Conservation (phyloP, 1,140 invertebrate species). For the Microvelia longipes region DNA sequence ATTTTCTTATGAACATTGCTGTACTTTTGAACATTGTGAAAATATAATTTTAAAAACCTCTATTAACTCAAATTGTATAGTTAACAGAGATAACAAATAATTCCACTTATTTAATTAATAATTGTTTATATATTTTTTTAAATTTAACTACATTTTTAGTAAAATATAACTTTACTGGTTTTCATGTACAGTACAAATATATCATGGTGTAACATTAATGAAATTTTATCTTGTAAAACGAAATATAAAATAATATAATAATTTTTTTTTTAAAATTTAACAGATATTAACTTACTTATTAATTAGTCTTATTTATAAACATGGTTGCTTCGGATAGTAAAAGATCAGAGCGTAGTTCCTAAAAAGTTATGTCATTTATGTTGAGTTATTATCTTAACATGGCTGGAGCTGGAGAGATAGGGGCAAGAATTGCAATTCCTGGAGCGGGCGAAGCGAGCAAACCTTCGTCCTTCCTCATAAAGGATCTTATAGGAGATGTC, state of each 20-base stretch:
- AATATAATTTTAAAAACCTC: not conserved
- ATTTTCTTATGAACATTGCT: not conserved
- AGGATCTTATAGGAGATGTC: slow-evolving; percentile 17
- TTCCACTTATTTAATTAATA: not conserved
- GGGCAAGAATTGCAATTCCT: no score
- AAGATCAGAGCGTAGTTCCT: no score
- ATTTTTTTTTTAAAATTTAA: not conserved
- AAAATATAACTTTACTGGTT: no score
- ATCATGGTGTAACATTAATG: no score
- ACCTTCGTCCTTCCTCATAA: slow-evolving; percentile 18
- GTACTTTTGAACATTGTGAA: not conserved
- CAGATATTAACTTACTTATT: not conserved
- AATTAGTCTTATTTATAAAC: not conserved
- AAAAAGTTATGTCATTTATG: not conserved
- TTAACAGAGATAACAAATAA: no score
- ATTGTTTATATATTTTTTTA: not conserved
- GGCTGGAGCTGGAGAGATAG: no score
- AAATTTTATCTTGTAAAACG: no score
- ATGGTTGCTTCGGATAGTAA: no score
- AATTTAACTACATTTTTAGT: no score
- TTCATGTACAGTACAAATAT: no score
- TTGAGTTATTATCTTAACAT: not conserved
- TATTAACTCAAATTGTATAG: no score
- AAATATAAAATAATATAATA: not conserved
- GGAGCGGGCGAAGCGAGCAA: slow-evolving; percentile 9